These are phyloP conservation scores for Bombyx huttoni DNA, from an alignment of 2,888 invertebrate genomes.

Conservation along the genomic window DNA sequence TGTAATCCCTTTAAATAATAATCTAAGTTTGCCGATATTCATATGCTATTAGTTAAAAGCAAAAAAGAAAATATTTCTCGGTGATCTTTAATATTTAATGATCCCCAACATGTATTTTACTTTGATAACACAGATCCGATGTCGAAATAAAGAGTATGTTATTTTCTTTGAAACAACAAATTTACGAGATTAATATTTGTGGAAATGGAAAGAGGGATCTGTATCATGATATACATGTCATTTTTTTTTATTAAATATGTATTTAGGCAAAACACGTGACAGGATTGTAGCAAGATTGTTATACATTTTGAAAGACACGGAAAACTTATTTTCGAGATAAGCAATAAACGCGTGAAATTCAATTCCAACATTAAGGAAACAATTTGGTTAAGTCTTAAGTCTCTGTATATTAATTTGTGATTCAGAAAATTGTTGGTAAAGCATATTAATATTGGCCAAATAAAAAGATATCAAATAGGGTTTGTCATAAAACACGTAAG, in stretches of 20 bases:
- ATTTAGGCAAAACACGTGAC: not conserved
- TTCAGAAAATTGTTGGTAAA: slow-evolving; percentile 8
- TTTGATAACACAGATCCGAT: not conserved
- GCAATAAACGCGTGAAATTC: slow-evolving; percentile 8
- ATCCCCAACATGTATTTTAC: not conserved
- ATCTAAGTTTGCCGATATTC: slow-evolving; percentile 12
- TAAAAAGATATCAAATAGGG: slow-evolving; percentile 16
- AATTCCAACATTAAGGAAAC: not conserved
- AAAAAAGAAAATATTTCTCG: not conserved
- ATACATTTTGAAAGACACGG: slow-evolving; percentile 2
- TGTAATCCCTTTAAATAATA: slow-evolving; percentile 5
- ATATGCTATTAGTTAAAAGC: slow-evolving; percentile 16
- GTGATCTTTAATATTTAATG: not conserved
- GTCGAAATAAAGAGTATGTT: not conserved
- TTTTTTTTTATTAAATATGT: not conserved
- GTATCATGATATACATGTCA: not conserved
- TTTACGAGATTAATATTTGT: not conserved
- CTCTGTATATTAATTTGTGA: not conserved
- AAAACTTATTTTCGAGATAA: slow-evolving; percentile 8
- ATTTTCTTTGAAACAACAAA: not conserved
- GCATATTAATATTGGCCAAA: slow-evolving; percentile 26
- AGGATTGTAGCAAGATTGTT: not conserved
- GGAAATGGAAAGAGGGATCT: not conserved
- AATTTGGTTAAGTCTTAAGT: not conserved
- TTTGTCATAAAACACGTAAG: slow-evolving; percentile 14